Evolutionary conservation across 2,888 invertebrate genomes (phyloP).

Genomic region (Latheticus oryzae): DNA sequence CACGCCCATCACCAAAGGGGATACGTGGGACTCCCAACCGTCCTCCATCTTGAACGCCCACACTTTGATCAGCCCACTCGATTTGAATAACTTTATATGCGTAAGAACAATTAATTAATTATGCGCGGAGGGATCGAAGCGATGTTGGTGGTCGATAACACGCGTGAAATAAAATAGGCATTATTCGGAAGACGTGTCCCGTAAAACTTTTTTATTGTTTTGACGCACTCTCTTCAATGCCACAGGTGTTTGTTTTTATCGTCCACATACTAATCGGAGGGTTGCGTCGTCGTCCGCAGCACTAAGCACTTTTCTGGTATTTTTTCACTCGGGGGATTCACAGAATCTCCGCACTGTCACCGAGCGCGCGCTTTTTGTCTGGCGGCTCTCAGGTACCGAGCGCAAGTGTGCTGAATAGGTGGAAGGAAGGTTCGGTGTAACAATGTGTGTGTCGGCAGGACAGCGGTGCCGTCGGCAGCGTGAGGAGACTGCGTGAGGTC

Average conservation of each 20-base stretch:
- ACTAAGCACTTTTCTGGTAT: no score
- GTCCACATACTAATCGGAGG: constrained; percentile 13
- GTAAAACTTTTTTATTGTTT: constrained; percentile 23
- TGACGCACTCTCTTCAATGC: constrained; percentile 27
- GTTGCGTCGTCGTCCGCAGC: background rate
- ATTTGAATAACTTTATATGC: constrained; percentile 48
- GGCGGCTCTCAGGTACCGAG: constrained; percentile 30
- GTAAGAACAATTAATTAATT: constrained; percentile 50
- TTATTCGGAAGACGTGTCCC: constrained; percentile 31
- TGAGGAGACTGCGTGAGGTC: constrained; percentile 66
- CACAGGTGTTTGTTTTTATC: constrained; percentile 42
- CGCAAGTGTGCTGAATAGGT: constrained; percentile 36
- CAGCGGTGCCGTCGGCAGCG: constrained; percentile 66
- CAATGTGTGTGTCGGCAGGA: constrained; percentile 62
- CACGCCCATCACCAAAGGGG: constrained; percentile 65
- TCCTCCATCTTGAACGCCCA: constrained; percentile 64
- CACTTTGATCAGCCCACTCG: constrained; percentile 50
- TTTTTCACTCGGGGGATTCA: no score
- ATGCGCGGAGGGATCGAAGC: constrained; percentile 43
- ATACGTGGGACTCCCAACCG: constrained; percentile 65
- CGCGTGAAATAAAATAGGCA: constrained; percentile 43
- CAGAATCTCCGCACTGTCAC: constrained; percentile 10
- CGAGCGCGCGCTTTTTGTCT: constrained; percentile 17
- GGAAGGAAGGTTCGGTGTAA: constrained; percentile 60
- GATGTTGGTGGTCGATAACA: constrained; percentile 48